Conservation (phyloP, 2,113 vertebrate genomes). For the Campylomormyrus tamandua region DNA sequence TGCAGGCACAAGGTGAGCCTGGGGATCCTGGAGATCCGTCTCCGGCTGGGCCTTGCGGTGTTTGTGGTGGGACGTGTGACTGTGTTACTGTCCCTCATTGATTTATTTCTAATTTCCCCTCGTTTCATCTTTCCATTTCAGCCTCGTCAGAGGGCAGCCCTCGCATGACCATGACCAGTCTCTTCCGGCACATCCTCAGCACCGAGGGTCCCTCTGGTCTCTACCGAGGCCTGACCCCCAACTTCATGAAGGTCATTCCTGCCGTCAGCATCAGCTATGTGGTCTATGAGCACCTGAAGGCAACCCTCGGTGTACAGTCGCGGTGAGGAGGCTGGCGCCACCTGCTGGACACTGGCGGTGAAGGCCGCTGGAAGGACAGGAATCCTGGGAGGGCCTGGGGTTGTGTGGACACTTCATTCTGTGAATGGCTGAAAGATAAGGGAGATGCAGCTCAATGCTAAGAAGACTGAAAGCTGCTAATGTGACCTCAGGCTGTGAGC, state of each 20-base stretch:
- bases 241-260: conserved; percentile 98
- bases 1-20: conserved; percentile 89
- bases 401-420: conserved; percentile 64
- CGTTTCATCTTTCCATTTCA: conserved; percentile 35
- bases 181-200: conserved; percentile 83
- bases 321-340: conserved; percentile 59
- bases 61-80: not conserved
- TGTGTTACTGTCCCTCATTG: not conserved
- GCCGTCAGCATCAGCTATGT: conserved; percentile 98
- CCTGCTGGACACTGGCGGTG: conserved; percentile 43
- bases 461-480: not conserved
- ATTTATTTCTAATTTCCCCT: not conserved
- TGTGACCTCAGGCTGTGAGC: not conserved
- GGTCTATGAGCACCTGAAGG: conserved; percentile 91
- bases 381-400: conserved; percentile 53
- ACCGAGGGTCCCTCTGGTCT: conserved; percentile 84
- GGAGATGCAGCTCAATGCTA: conserved; percentile 14
- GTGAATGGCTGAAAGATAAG: conserved; percentile 73
- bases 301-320: conserved; percentile 77
- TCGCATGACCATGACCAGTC: conserved; percentile 78
- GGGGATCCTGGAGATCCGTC: not conserved
- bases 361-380: conserved; percentile 3
- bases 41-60: no score
- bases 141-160: conserved; percentile 76
- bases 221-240: conserved; percentile 89